Evolutionary conservation across 1,140 invertebrate species (phyloP), one percentile per base, ranked within the genome.

Genomic region (Gonatopus flavifemur): DNA sequence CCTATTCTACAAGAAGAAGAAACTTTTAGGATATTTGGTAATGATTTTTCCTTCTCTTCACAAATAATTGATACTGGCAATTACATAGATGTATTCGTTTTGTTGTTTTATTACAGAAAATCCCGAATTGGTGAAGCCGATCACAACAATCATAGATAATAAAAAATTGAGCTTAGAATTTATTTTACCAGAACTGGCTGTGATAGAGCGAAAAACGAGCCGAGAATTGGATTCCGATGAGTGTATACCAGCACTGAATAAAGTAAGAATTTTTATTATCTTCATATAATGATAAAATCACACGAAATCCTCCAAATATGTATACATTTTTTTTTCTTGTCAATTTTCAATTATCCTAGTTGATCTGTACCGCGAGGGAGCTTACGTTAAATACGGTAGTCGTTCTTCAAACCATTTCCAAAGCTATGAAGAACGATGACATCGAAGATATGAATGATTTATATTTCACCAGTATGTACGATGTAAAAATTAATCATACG

Each of bases 371-470:
- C 12, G 46, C 67, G 0, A 66, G 69, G 10, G 76, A 78, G 52
- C 49, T 78, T 8, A 36, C 75, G 2, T 33, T 78, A 8, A 76
- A 77, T 44, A 47, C 62, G 9, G 62, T 62, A 15, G 39, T 53
- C 8, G 67, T 74, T 9, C 43, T 78, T 9, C 44, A 70, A 40
- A 74, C 66, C 16, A 73, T 78, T 21, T 69, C 62, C 1, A 46
- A 64, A 47, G 67, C 60, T 3, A 70, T 77, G 67, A 70, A 60
- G 7, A 76, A 76, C 41, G 76, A 78, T 36, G 76, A 78, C 22
- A 67, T 78, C 24, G 62, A 71, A 21, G 76, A 78, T 32, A 77
- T 78, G 74, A 77, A 77, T 36, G 75, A 78, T 19, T 36, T 71
- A 3, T 77, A 77, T 51, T 66, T 77, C 31, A 75, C 75, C 5